A percentile compares a stretch with the other conserved stretches of the same genome.
phyloP scores from a whole-genome alignment of 2,113 vertebrate genomes.

The Poecilia latipinna region DNA sequence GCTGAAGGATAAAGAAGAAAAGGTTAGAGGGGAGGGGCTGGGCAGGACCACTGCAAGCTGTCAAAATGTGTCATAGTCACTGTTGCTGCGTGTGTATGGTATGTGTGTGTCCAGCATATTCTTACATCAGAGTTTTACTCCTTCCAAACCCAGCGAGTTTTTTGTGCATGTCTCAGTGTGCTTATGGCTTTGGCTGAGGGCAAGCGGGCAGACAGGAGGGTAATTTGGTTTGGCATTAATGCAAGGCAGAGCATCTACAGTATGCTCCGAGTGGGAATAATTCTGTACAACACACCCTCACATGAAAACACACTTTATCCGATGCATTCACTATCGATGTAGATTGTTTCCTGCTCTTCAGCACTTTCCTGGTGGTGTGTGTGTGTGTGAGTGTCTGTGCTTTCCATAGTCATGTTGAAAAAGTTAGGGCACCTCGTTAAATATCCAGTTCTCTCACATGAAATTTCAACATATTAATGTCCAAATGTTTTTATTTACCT shows the following conservation, averaged over 20 bases:
- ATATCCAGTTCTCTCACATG: too few species aligned
- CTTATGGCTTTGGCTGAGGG: constrained; percentile 54
- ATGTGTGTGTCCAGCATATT: constrained; percentile 40
- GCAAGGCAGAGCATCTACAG: constrained; percentile 54
- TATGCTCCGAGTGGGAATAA: constrained; percentile 66
- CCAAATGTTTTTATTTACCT: too few species aligned
- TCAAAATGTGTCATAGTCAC: constrained; percentile 65
- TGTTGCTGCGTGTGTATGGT: constrained; percentile 15
- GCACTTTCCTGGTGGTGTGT: constrained; percentile 17
- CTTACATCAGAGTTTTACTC: constrained; percentile 47
- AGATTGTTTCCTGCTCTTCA: constrained; percentile 31
- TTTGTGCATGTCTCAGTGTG: constrained; percentile 15
- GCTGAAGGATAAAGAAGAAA: constrained; percentile 5
- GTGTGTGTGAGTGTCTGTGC: not conserved
- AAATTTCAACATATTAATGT: too few species aligned
- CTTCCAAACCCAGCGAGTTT: constrained; percentile 10
- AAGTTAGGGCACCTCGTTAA: too few species aligned
- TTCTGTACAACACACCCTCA: constrained; percentile 27
- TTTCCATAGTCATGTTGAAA: too few species aligned
- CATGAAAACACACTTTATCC: constrained; percentile 8
- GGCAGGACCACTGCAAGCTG: constrained; percentile 50
- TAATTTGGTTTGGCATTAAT: constrained; percentile 81
- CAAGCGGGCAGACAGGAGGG: constrained; percentile 69
- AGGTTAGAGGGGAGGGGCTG: constrained; percentile 56
- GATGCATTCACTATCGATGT: constrained; percentile 47